Percentiles rank a stretch among this genome's conserved stretches.
These are phyloP conservation scores for Sphaerolaimus hirsutus DNA, from an alignment of 2,888 invertebrate species.

Conservation along the genomic window DNA sequence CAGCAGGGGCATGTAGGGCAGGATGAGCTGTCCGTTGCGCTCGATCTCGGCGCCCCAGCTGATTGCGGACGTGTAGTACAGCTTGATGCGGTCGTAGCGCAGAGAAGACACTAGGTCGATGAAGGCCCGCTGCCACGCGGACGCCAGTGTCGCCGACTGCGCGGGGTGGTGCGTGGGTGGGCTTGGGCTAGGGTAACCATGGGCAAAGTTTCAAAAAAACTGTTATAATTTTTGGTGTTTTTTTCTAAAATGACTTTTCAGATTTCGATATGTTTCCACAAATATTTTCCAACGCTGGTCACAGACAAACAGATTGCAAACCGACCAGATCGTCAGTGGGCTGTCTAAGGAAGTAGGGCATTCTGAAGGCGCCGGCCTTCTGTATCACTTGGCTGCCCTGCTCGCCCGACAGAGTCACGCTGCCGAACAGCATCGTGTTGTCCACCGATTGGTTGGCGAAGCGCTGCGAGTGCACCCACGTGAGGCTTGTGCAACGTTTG, in stretches of 20 bases:
- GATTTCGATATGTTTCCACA: too few species aligned
- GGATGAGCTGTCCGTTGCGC: constrained; percentile 16
- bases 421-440: constrained; percentile 19
- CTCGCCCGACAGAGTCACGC: constrained; percentile 9
- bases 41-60: constrained; percentile 21
- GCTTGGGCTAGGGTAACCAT: too few species aligned
- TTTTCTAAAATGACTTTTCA: too few species aligned
- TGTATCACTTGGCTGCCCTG: constrained; percentile 12
- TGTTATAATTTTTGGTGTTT: too few species aligned
- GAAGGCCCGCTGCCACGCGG: constrained; percentile 4
- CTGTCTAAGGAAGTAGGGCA: background rate
- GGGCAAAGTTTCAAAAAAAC: too few species aligned
- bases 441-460: constrained; percentile 17
- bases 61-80: constrained; percentile 15
- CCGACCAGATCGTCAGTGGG: constrained; percentile 13
- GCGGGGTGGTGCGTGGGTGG: constrained; percentile 7
- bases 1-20: constrained; percentile 16
- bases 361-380: constrained; percentile 8
- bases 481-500: too few species aligned
- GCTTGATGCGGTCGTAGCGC: constrained; percentile 8
- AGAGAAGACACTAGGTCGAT: background rate
- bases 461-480: too few species aligned
- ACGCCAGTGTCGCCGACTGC: constrained; percentile 8
- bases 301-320: constrained; percentile 13
- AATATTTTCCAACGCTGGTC: too few species aligned